These are phyloP conservation scores for Onychomys arenicola DNA, from an alignment of 2,797 vertebrate genomes.

Conservation along the genomic window DNA sequence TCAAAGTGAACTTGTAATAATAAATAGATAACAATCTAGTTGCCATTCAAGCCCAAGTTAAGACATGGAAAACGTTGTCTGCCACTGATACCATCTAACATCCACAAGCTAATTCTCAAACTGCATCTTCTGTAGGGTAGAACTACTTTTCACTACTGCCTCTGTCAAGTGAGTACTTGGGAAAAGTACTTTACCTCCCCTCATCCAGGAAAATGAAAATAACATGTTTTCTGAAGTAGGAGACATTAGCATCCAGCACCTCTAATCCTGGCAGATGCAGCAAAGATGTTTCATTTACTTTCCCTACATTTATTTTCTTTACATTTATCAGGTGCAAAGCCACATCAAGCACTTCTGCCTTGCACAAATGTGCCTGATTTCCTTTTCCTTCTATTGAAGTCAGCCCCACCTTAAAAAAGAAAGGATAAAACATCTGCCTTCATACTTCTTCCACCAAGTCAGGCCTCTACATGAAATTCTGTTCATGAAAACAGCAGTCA, in stretches of 20 bases:
- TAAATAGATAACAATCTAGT: neutral
- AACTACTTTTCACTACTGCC: neutral
- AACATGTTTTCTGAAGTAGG: neutral
- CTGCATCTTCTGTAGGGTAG: neutral
- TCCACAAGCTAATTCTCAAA: slow-evolving; percentile 18
- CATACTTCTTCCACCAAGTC: neutral
- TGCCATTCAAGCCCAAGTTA: neutral
- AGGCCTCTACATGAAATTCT: slow-evolving; percentile 42
- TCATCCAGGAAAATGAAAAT: slow-evolving; percentile 31
- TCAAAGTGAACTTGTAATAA: neutral
- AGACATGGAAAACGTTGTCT: neutral
- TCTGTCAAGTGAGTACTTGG: neutral
- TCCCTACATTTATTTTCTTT: slow-evolving; percentile 17
- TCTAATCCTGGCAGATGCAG: neutral
- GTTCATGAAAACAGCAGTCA: slow-evolving; percentile 54
- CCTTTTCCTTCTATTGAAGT: neutral
- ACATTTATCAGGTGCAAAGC: neutral
- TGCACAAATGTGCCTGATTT: neutral
- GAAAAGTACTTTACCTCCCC: neutral
- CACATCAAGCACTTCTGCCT: neutral
- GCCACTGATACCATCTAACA: neutral
- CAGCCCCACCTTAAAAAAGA: neutral
- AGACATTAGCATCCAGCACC: neutral
- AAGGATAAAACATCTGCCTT: neutral
- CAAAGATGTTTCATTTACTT: neutral